phyloP scores from a whole-genome alignment of 2,113 vertebrate species.

The Collichthys lucidus region DNA sequence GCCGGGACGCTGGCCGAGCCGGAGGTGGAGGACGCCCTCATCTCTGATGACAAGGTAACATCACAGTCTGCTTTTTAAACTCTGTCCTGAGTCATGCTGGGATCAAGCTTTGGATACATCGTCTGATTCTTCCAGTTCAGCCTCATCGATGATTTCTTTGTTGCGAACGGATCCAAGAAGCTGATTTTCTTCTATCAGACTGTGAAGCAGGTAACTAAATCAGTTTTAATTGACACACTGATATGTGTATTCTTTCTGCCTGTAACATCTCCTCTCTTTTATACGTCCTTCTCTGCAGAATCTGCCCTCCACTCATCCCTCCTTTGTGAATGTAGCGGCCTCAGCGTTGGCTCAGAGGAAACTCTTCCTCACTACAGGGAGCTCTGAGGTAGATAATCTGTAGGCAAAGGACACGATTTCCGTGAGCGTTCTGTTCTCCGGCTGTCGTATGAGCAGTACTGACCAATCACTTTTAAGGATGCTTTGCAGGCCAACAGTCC shows the following conservation, averaged over 20 bases:
- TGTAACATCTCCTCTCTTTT: too few relatives aligned
- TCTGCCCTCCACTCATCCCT: conserved; percentile 48
- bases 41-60: conserved; percentile 86
- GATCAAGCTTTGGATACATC: not conserved
- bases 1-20: conserved; percentile 72
- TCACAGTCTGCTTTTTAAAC: not conserved
- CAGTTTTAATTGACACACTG: not conserved
- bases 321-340: conserved; percentile 60
- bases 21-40: conserved; percentile 84
- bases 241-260: not conserved
- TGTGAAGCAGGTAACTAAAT: conserved; percentile 74
- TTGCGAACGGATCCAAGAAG: conserved; percentile 82
- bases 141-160: conserved; percentile 86
- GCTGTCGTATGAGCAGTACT: too few relatives aligned
- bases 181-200: conserved; percentile 88
- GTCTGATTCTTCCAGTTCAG: conserved; percentile 77
- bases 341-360: conserved; percentile 78
- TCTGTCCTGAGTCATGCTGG: not conserved
- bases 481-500: too few relatives aligned
- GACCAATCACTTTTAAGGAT: too few relatives aligned
- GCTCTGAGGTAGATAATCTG: conserved; percentile 80
- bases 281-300: conserved; percentile 16
- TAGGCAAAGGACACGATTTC: too few relatives aligned
- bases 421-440: too few relatives aligned
- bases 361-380: conserved; percentile 85